A percentile compares a stretch with the other conserved stretches of the same genome.
Evolutionary conservation across 2,113 vertebrate genomes (phyloP).

Genomic region (Sylvia atricapilla): DNA sequence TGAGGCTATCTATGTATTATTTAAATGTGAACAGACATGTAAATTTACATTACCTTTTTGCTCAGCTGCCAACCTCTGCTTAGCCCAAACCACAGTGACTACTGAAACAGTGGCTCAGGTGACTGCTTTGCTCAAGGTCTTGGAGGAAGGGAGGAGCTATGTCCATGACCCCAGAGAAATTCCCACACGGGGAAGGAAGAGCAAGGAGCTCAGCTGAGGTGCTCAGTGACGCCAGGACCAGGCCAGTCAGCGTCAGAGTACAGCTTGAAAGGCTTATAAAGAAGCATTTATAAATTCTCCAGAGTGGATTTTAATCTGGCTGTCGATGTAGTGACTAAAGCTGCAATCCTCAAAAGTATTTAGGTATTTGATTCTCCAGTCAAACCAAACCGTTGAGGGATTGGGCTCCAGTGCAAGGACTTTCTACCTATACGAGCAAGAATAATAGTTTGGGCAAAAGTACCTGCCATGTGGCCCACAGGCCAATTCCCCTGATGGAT

Average conservation of each 20-base stretch:
- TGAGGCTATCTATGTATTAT: neutral
- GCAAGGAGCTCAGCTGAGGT: neutral
- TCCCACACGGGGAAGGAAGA: neutral
- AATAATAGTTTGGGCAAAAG: slow-evolving; percentile 3
- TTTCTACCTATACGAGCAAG: neutral
- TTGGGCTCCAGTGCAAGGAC: neutral
- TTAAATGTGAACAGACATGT: neutral
- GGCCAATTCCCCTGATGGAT: neutral
- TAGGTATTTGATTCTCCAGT: neutral
- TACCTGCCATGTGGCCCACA: accelerated
- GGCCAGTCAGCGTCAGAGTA: neutral
- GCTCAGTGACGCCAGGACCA: accelerated
- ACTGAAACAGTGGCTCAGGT: neutral
- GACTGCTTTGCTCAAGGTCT: neutral
- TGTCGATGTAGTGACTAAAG: neutral
- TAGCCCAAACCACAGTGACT: neutral
- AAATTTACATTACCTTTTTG: neutral
- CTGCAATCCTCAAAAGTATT: neutral
- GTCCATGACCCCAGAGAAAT: neutral
- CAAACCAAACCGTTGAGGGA: slow-evolving; percentile 31
- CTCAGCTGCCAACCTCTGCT: neutral
- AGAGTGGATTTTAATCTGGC: slow-evolving; percentile 12
- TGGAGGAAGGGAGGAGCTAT: neutral
- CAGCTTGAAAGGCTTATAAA: neutral
- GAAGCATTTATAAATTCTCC: neutral